Percentiles rank a stretch among this genome's conserved stretches.
Conservation (phyloP, 2,113 vertebrate species). For the Pseudorhombus dupliciocellatus region DNA sequence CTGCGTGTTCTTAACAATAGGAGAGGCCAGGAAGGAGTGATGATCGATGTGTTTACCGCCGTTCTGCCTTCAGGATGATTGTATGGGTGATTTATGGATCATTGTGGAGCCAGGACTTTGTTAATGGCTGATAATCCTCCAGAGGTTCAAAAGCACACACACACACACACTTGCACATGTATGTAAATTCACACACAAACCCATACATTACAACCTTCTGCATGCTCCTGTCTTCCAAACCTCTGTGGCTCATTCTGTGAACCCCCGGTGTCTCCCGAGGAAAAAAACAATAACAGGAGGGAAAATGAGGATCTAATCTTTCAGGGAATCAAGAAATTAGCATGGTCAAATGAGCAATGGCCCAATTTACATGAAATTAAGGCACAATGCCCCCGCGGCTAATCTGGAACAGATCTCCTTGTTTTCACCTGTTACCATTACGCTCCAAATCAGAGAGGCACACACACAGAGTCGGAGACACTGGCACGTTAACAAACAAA, state of each 20-base stretch:
- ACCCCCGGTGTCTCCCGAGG: conserved; percentile 22
- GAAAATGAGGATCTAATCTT: conserved; percentile 39
- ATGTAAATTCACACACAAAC: neutral
- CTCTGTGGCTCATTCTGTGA: conserved; percentile 24
- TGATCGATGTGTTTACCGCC: neutral
- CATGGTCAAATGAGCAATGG: conserved; percentile 36
- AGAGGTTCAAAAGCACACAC: conserved; percentile 45
- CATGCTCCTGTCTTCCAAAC: conserved; percentile 11
- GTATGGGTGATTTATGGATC: conserved; percentile 1
- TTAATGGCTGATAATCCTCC: conserved; percentile 48
- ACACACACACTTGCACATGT: conserved; percentile 8
- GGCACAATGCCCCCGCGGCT: conserved; percentile 20
- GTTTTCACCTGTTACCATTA: conserved; percentile 36
- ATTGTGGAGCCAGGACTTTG: conserved; percentile 2
- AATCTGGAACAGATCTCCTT: conserved; percentile 26
- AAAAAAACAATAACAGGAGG: neutral
- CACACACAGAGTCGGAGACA: conserved; percentile 10
- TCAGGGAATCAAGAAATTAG: conserved; percentile 30
- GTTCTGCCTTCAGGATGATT: neutral
- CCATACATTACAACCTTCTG: neutral
- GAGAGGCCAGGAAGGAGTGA: neutral
- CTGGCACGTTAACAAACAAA: conserved; percentile 29
- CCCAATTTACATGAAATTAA: conserved; percentile 47
- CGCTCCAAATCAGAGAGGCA: conserved; percentile 27
- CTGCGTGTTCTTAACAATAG: neutral